phyloP scores from a whole-genome alignment of 2,888 invertebrate genomes.

The Drosophila greeni region DNA sequence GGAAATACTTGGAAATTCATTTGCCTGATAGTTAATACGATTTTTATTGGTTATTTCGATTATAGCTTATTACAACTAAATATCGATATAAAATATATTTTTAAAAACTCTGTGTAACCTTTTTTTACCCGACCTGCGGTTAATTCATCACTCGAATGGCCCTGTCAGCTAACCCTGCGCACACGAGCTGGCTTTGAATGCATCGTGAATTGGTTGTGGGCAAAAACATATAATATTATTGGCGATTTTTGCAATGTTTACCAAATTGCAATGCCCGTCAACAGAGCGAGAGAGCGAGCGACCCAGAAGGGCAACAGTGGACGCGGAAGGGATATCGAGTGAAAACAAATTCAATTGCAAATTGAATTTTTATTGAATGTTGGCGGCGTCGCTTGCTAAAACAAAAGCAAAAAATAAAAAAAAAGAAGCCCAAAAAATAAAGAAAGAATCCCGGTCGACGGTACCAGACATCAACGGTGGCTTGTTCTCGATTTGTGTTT shows the following conservation, averaged over 20 bases:
- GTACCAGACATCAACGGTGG: conserved; percentile 29
- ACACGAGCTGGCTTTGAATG: neutral
- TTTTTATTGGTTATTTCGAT: too few relatives aligned
- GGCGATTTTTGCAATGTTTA: conserved; percentile 66
- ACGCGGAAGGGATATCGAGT: conserved; percentile 22
- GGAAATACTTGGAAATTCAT: neutral
- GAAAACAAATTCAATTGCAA: conserved; percentile 71
- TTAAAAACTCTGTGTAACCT: neutral
- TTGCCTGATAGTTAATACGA: too few relatives aligned
- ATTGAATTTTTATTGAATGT: conserved; percentile 72
- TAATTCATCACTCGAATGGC: conserved; percentile 13
- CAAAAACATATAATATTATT: conserved; percentile 53
- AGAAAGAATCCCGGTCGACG: conserved; percentile 27
- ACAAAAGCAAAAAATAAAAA: conserved; percentile 17
- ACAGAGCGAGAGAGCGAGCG: conserved; percentile 10
- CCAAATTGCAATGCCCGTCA: conserved; percentile 56
- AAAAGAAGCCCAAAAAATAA: conserved; percentile 6
- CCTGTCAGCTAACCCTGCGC: conserved; percentile 1
- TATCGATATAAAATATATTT: neutral
- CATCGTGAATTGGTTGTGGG: conserved; percentile 19
- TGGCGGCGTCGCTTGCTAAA: conserved; percentile 46
- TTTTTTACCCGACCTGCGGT: neutral
- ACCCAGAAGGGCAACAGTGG: neutral
- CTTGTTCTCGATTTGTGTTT: conserved; percentile 44
- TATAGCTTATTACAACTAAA: too few relatives aligned